Percentiles rank a stretch among this genome's conserved stretches.
phyloP scores from a whole-genome alignment of 1,140 invertebrate species.

The Drosophila ananassae region DNA sequence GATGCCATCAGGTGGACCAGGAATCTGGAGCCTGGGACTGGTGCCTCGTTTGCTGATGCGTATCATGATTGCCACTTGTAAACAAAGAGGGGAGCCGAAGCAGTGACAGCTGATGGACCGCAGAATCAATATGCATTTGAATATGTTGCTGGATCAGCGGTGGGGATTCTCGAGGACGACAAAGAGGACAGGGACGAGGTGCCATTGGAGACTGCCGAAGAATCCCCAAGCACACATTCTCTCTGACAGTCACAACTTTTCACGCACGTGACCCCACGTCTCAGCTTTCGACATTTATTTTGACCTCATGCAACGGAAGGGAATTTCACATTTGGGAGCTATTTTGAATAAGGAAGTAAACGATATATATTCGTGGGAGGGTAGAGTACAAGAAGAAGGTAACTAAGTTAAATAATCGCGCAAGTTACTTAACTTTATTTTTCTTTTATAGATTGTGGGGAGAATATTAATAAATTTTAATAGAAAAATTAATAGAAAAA shows the following conservation, averaged over 20 bases:
- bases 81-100: conserved; percentile 29
- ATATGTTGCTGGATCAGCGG: conserved; percentile 42
- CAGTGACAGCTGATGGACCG: conserved; percentile 52
- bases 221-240: conserved; percentile 22
- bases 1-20: conserved; percentile 53
- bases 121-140: conserved; percentile 82
- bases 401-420: background rate
- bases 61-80: conserved; percentile 76
- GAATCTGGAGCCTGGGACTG: conserved; percentile 20
- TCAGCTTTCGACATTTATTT: conserved; percentile 44
- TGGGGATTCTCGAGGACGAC: background rate
- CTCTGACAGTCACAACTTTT: conserved; percentile 40
- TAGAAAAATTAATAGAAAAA: background rate
- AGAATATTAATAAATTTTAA: background rate
- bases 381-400: conserved; percentile 12
- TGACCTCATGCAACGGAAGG: conserved; percentile 16
- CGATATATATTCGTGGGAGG: conserved; percentile 27
- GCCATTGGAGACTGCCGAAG: conserved; percentile 1
- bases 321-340: conserved; percentile 32
- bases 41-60: conserved; percentile 61
- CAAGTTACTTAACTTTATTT: conserved; percentile 5
- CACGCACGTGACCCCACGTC: conserved; percentile 65
- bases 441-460: background rate
- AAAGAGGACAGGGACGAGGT: background rate
- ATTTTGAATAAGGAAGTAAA: conserved; percentile 39